Evolutionary conservation across 2,797 vertebrate species (phyloP).

Genomic region (Rhabdophis nuchalis): DNA sequence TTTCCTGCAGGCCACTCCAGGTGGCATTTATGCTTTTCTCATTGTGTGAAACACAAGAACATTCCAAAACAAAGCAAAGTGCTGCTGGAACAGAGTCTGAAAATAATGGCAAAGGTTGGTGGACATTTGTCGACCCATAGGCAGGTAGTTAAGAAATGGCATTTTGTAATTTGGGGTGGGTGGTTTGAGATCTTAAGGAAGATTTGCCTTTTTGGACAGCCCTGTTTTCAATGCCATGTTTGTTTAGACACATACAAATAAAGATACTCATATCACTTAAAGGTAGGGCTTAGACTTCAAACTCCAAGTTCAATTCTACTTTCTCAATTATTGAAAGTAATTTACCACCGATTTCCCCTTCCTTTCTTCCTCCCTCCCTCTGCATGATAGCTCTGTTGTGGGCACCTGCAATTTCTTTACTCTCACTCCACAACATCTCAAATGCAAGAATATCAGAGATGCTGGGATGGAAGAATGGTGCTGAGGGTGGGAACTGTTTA

Average conservation of each 20-base stretch:
- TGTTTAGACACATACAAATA: neutral
- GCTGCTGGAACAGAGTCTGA: neutral
- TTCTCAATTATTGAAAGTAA: neutral
- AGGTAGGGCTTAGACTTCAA: neutral
- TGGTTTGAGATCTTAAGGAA: neutral
- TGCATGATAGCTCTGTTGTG: neutral
- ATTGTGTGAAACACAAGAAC: neutral
- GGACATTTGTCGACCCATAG: neutral
- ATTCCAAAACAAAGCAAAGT: neutral
- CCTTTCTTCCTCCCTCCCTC: neutral
- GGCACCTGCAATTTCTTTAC: neutral
- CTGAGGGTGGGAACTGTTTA: neutral
- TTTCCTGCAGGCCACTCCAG: neutral
- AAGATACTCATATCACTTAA: neutral
- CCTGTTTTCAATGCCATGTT: neutral
- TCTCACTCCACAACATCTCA: neutral
- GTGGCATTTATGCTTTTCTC: neutral
- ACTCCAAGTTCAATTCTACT: neutral
- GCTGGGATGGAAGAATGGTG: neutral
- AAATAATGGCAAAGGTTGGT: neutral
- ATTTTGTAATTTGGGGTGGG: neutral
- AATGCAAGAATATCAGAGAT: neutral
- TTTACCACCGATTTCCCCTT: neutral
- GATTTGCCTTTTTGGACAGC: neutral
- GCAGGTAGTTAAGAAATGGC: neutral